phyloP scores from a whole-genome alignment of 1,140 invertebrate genomes.

The Sinonovacula constricta region DNA sequence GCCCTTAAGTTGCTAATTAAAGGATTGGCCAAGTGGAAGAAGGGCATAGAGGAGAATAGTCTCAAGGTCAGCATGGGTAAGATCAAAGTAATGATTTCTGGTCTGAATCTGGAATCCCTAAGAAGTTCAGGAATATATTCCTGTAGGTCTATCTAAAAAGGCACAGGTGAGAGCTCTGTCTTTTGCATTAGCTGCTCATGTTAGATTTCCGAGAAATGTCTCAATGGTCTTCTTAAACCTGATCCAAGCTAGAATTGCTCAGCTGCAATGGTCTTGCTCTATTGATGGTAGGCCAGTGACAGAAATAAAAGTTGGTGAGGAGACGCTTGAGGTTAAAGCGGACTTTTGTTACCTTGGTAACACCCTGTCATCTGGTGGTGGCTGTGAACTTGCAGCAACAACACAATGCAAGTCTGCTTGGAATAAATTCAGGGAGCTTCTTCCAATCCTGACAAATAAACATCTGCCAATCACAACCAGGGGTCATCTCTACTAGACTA shows the following conservation, averaged over 20 bases:
- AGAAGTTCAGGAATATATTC: conserved; percentile 2
- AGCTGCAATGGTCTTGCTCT: background rate
- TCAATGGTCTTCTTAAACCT: background rate
- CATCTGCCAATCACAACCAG: background rate
- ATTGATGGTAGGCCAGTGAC: too few species aligned
- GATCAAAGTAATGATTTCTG: too few species aligned
- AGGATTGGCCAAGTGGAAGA: conserved; percentile 1
- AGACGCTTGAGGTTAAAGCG: background rate
- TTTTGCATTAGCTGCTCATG: conserved; percentile 2
- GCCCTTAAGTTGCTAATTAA: background rate
- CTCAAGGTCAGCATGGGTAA: conserved; percentile 8
- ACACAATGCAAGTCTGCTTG: background rate
- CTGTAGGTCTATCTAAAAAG: background rate
- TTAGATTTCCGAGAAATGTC: background rate
- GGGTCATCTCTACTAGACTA: too few species aligned
- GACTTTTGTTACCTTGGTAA: conserved; percentile 5
- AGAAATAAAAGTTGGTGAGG: background rate
- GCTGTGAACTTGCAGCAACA: too few species aligned
- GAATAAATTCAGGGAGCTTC: background rate
- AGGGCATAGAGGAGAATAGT: background rate
- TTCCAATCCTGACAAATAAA: conserved; percentile 2
- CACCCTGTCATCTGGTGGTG: too few species aligned
- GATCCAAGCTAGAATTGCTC: background rate
- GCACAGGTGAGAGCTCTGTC: too few species aligned
- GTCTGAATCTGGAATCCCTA: background rate